phyloP scores from a whole-genome alignment of 1,140 invertebrate genomes.

The Propsilocerus akamusi region DNA sequence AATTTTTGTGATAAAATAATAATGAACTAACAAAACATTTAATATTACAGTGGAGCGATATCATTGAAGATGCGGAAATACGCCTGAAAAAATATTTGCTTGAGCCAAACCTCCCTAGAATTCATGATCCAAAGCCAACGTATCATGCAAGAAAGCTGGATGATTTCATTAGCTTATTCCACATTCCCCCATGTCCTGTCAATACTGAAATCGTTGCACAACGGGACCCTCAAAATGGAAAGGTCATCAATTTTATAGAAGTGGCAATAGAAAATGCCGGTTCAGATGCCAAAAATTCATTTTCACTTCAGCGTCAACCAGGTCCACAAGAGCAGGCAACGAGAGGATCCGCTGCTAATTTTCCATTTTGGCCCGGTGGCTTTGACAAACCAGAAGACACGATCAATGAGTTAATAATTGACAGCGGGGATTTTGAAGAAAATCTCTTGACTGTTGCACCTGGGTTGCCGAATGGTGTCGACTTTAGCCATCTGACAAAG shows the following conservation, averaged over 20 bases:
- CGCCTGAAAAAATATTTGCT: neutral
- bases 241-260: slow-evolving; percentile 48
- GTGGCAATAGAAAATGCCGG: slow-evolving; percentile 36
- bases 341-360: slow-evolving; percentile 47
- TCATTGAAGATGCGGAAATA: neutral
- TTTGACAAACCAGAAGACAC: slow-evolving; percentile 36
- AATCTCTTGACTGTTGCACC: slow-evolving; percentile 40
- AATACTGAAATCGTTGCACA: slow-evolving; percentile 26
- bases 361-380: slow-evolving; percentile 65
- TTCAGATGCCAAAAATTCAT: slow-evolving; percentile 50
- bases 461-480: slow-evolving; percentile 37
- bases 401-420: slow-evolving; percentile 13
- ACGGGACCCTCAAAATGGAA: slow-evolving; percentile 49
- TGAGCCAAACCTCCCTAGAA: neutral
- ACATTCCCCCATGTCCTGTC: slow-evolving; percentile 12
- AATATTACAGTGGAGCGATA: neutral
- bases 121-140: neutral
- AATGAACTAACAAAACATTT: neutral
- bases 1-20: neutral
- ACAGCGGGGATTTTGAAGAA: slow-evolving; percentile 28
- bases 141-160: neutral
- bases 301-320: slow-evolving; percentile 47
- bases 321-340: slow-evolving; percentile 36
- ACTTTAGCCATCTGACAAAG: slow-evolving; percentile 20
- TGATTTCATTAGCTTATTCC: neutral